Evolutionary conservation across 2,113 vertebrate species (phyloP).

Genomic region (Sceloporus undulatus): DNA sequence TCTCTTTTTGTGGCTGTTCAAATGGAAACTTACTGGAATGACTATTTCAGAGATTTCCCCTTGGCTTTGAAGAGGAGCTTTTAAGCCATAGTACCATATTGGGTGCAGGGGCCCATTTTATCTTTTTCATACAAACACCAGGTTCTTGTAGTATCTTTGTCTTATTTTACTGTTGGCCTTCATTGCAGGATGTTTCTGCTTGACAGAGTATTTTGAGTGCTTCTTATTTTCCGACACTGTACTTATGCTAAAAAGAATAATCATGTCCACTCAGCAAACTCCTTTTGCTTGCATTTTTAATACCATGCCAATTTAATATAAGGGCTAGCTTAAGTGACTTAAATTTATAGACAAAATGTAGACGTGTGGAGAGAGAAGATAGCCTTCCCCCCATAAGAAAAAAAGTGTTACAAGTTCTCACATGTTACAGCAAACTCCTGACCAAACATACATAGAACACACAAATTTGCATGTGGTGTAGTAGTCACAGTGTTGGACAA

Average conservation of each 20-base stretch:
- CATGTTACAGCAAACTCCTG: not conserved
- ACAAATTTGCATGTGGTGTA: not conserved
- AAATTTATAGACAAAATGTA: not conserved
- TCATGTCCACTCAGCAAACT: not conserved
- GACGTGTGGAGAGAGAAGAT: no score
- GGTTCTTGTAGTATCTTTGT: not conserved
- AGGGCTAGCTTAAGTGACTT: not conserved
- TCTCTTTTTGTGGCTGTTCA: slow-evolving; percentile 62
- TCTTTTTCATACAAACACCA: fast-evolving
- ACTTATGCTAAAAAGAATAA: no score
- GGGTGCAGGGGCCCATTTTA: fast-evolving
- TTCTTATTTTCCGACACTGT: slow-evolving; percentile 1
- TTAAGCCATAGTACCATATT: slow-evolving; percentile 44
- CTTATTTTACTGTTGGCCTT: not conserved
- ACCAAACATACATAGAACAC: not conserved
- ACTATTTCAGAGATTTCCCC: slow-evolving; percentile 68
- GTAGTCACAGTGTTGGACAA: not conserved
- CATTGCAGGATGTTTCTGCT: not conserved
- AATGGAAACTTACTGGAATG: slow-evolving; percentile 73
- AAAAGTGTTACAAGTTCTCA: not conserved
- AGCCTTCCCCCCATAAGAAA: not conserved
- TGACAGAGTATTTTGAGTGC: not conserved
- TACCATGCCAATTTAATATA: not conserved
- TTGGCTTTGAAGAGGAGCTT: slow-evolving; percentile 49
- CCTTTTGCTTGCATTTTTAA: not conserved